Evolutionary conservation across 2,797 vertebrate species (phyloP), one percentile per base, ranked within the genome.

Genomic region (Ctenopoma multispine): DNA sequence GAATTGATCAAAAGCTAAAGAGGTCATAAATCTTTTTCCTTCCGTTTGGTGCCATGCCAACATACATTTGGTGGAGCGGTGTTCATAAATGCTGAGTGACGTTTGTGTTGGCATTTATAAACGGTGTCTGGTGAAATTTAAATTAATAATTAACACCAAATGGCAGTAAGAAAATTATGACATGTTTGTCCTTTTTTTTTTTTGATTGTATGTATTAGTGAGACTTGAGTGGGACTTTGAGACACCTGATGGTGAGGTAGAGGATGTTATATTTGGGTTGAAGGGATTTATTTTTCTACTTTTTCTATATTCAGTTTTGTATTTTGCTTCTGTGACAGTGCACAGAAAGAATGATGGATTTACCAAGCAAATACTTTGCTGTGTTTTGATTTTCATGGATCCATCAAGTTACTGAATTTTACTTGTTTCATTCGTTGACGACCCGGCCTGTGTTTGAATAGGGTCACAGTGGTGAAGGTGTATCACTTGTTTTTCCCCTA

Each of bases 211-310:
- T 55, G 14, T 67, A n/a, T 41, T 51, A 1, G 3, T 31, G 44
- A 51, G 23, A 27, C 14, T 66, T 4, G 34, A 43, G 69, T 9
- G 21, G 14, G 24, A 48, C 9, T 66, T 73, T 62, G 4, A 24
- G 4, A 24, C 23, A 60, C 15, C 51, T 74, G n/a, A 41, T 55
- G 11, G 54, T 61, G 8, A 61, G 23, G 46, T 17, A 1, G 9
- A 20, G 14, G 49, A 50, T 29, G 61, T 23, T 23, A 29, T 31
- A 36, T 46, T 71, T 55, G 7, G 7, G 49, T 12, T 46, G 15
- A 74, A 76, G 36, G 69, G 58, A 69, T 73, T 83, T 82, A 55
- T 83, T 87, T 81, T 86, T 80, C 31, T 81, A 77, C 34, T 21
- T 20, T 73, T 48, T 72, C 38, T 72, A 34, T 59, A 46, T 71